Base-by-base conservation (phyloP, 2,797 vertebrate genomes). In the Garrulus glandarius region DNA sequence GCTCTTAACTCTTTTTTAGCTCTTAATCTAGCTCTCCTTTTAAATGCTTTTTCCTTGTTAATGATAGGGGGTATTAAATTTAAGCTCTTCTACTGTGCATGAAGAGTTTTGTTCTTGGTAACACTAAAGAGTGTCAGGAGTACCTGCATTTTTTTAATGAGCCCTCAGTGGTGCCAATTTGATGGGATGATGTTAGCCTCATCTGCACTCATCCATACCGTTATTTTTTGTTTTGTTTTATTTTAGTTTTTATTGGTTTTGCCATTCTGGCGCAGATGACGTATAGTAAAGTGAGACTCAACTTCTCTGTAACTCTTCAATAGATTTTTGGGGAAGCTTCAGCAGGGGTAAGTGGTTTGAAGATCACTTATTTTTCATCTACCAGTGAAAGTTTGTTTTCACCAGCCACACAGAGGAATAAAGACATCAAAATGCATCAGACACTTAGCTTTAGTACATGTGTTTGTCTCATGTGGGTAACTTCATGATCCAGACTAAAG, bases 111-210 rank as follows among this genome's bases (percentile, higher is more conserved):
- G 19, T 77, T 84, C 29, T 49, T 80, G 52, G 10, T 70, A 67
- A 47, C 0, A 0, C n/a, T 83, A 72, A 81, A 83, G 50, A 41
- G 16, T 74, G 16, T 74, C 3, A 14, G 41, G 26, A 65, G 7
- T 65, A 85, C 15, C 30, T 6, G 3, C 21, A 24, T 87, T 87
- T 79, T 79, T 53, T 61, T 56, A 75, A 23, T 44, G 19, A 79
- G 14, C 57, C 26, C 14, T 84, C 11, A 30, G 3, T 61, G 27
- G 8, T 84, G 24, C 27, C 56, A 84, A 15, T 75, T 57, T 82
- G 30, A 47, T 82, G 43, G 34, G 22, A 27, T 50, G 15, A n/a
- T 72, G 26, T 59, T 69, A 47, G n/a, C 23, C 4, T 92, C 12
- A 71, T 85, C 36, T 83, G 36, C 16, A 68, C 20, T 50, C 47